Evolutionary conservation across 2,888 invertebrate genomes (phyloP).

Genomic region (Leptinotarsa haldemani): DNA sequence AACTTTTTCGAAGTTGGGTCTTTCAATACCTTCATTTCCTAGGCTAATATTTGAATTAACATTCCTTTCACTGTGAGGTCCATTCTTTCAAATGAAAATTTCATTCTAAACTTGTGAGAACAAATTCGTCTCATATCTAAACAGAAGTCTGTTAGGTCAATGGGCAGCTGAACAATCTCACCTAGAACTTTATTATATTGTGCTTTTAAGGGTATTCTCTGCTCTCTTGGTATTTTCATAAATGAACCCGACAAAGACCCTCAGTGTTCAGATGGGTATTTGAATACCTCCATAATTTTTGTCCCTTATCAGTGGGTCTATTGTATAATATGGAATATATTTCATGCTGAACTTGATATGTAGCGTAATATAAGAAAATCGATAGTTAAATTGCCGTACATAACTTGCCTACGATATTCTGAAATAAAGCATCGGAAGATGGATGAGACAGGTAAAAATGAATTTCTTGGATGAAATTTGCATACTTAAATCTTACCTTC

Average conservation of each 20-base stretch:
- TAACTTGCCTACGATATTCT: constrained; percentile 10
- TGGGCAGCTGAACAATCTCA: too few relatives aligned
- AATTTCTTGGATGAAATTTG: constrained; percentile 6
- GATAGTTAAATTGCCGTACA: constrained; percentile 10
- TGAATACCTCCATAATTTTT: constrained; percentile 2
- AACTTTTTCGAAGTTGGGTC: too few relatives aligned
- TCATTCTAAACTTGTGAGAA: too few relatives aligned
- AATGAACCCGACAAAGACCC: neutral
- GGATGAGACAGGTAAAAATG: constrained; percentile 18
- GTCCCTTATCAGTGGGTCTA: neutral
- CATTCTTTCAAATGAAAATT: too few relatives aligned
- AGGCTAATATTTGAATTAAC: too few relatives aligned
- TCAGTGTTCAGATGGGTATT: neutral
- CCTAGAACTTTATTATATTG: too few relatives aligned
- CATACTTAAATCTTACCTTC: constrained; percentile 7
- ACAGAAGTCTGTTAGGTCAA: too few relatives aligned
- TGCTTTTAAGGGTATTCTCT: too few relatives aligned
- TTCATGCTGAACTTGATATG: constrained; percentile 7
- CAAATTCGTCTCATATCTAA: too few relatives aligned
- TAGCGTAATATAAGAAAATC: constrained; percentile 13
- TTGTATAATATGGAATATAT: neutral
- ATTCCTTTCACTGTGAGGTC: too few relatives aligned
- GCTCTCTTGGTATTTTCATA: neutral
- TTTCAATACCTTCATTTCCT: too few relatives aligned
- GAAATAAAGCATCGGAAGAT: constrained; percentile 17